Evolutionary conservation across 1,140 invertebrate genomes (phyloP), one percentile per base, ranked within the genome.

Genomic region (Eupeodes corollae): DNA sequence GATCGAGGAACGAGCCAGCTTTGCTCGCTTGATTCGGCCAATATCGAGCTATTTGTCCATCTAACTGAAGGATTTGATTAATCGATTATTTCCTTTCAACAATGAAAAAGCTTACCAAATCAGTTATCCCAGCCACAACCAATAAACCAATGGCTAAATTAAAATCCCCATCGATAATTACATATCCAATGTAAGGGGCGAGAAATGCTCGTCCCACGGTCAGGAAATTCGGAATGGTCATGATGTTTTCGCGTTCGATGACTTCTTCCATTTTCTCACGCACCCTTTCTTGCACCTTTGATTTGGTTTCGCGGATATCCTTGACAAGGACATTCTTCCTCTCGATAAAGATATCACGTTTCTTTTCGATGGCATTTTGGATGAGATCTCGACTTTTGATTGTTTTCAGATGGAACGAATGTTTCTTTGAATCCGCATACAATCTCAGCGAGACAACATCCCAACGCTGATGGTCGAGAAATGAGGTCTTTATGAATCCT

Each of bases 1-100:
- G 95, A 71, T 98, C 95, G n/a, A 98, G 63, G 64, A 95, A 93
- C 52, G 89, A 92, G 8, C 95, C 95, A 53, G 94, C 77, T 63
- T 87, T 88, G 21, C 92, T 90, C 13, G 86, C 82, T 68, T 98
- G 94, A 42, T 83, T 86, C 43, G 81, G 78, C 79, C 90, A 96
- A 44, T 83, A 87, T 44, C 95, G 78, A 11, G 95, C 94, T 62
- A 98, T 96, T 79, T 86, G 95, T 19, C 95, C 95, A 79, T 98
- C 95, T 38, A 92, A 60, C 88, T 91, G 70, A 48, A 70, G 77
- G 34, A 0, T 40, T 40, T 52, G 26, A 10, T n/a, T 45, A 37
- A 34, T 10, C 21, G 3, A 42, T 38, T 10, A 6, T 37, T 37
- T 47, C 19, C 2, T n/a, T 41, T 33, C 9, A 44, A 15, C 44